A percentile compares a stretch with the other conserved stretches of the same genome.
Conservation (phyloP, 2,113 vertebrate genomes). For the Neodon shergylaensis region DNA sequence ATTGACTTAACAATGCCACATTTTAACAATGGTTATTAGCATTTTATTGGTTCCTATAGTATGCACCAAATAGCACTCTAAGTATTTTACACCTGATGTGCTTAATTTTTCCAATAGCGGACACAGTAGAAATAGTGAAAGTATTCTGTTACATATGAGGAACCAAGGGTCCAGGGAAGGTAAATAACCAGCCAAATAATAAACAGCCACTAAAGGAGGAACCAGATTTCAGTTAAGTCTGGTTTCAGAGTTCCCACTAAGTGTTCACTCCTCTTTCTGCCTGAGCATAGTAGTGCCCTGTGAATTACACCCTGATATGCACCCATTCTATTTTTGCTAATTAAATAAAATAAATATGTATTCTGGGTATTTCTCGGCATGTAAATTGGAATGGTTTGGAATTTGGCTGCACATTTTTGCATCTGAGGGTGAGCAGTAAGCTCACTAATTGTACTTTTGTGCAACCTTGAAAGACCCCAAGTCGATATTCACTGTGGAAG, state of each 20-base stretch:
- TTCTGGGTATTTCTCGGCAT: not conserved
- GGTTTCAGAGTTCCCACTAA: not conserved
- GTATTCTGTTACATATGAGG: not conserved
- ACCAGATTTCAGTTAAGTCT: not conserved
- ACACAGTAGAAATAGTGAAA: not conserved
- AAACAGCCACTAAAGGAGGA: not conserved
- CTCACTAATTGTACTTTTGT: not conserved
- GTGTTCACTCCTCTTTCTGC: not conserved
- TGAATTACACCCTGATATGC: not conserved
- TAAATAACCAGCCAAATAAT: not conserved
- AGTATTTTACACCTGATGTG: not conserved
- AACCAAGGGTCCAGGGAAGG: not conserved
- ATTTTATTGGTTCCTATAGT: not conserved
- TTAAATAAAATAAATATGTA: constrained; percentile 18
- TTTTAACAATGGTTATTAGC: not conserved
- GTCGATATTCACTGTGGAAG: not conserved
- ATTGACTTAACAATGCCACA: not conserved
- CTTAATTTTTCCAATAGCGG: not conserved
- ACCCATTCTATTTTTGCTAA: constrained; percentile 23
- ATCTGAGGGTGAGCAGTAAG: not conserved
- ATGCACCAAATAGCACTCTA: not conserved
- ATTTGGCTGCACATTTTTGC: not conserved
- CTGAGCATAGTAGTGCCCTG: not conserved
- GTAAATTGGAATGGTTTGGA: not conserved
- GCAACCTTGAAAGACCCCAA: not conserved